Evolutionary conservation across 2,113 vertebrate species (phyloP), one percentile per base, ranked within the genome.

Genomic region (Paradoxurus hermaphroditus): DNA sequence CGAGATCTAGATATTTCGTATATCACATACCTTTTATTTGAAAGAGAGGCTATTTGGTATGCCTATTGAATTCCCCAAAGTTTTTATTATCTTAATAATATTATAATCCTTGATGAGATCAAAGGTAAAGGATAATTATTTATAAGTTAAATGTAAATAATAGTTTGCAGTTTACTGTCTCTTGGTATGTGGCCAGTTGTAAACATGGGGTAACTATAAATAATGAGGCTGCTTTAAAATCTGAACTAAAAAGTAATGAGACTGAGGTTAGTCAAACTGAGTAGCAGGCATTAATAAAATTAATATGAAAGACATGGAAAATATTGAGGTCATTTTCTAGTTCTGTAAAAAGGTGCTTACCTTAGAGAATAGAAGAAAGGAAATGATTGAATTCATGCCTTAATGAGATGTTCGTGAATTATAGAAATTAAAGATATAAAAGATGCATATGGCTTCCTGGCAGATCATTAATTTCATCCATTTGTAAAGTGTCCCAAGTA

Each of bases 41-140:
- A 46, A 86, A 86, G 67, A 86, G 78, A 92, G 81, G 2, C 59
- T 93, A 19, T 82, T 49, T 91, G 51, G 18, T 95, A 31, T 59
- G n/a, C 65, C 36, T 87, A 41, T 85, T 83, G 41, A 70, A 94
- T 91, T 97, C 91, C 31, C 29, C 75, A 31, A 34, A 51, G 41
- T 77, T 97, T 90, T 91, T 95, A 36, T 82, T 87, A 49, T 93
- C 27, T 86, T 83, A 83, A 23, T 51, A 96, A 29, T 41, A 84
- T 88, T 87, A 88, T 12, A 84, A 4, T 88, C 59, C n/a, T 84
- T 63, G 51, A 59, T 78, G 67, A 91, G 34, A 86, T 16, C 68
- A 93, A 95, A 81, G 44, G 36, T 59, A 94, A 95, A 82, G 56
- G 39, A 51, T 90, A 67, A 79, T 89, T 75, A 36, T 44, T 41